These are phyloP conservation scores for Saccostrea cuccullata DNA, from an alignment of 1,140 invertebrate species.

Conservation along the genomic window DNA sequence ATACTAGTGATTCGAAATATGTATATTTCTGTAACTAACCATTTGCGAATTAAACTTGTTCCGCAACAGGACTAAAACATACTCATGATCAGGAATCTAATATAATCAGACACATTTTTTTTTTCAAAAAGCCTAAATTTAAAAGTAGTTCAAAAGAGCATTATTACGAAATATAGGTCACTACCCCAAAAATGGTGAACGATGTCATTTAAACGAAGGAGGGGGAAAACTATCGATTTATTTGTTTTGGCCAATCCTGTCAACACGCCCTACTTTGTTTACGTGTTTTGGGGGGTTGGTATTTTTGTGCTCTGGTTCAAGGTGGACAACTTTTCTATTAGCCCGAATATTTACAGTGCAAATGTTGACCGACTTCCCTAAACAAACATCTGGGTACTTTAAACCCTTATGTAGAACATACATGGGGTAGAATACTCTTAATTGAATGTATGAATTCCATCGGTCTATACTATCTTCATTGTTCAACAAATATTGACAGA, in stretches of 20 bases:
- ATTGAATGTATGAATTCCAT: constrained; percentile 5
- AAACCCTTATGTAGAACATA: background rate
- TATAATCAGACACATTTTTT: background rate
- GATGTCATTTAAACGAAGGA: background rate
- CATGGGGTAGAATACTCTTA: background rate
- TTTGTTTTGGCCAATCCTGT: background rate
- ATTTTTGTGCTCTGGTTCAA: background rate
- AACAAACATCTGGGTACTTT: background rate
- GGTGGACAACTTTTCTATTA: background rate
- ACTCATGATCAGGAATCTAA: no score
- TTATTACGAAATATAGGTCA: background rate
- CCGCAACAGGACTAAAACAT: no score
- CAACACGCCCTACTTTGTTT: background rate
- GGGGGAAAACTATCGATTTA: background rate
- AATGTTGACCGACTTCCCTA: constrained; percentile 1
- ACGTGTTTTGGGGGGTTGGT: background rate
- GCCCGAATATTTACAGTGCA: background rate
- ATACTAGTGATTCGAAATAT: no score
- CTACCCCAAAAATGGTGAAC: background rate
- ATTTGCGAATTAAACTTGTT: no score
- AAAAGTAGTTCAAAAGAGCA: background rate
- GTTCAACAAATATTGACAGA: constrained; percentile 1
- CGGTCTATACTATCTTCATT: background rate
- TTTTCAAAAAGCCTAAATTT: background rate
- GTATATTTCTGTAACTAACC: no score